These are phyloP conservation scores for Notiomystis cincta DNA, from an alignment of 2,113 vertebrate species.

Conservation along the genomic window DNA sequence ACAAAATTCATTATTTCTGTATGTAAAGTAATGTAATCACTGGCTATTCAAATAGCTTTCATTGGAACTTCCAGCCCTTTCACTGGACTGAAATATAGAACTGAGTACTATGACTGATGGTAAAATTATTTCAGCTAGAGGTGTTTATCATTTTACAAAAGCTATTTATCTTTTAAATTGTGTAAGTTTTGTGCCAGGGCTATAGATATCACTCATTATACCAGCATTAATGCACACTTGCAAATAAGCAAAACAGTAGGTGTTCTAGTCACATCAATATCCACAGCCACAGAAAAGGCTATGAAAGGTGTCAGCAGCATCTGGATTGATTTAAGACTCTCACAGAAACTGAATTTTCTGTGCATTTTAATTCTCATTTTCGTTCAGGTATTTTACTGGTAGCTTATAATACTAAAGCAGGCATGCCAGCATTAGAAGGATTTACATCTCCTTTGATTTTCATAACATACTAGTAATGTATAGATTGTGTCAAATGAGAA, in stretches of 20 bases:
- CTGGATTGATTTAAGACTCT: background rate
- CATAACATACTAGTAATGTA: background rate
- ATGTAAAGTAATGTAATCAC: rapidly evolving
- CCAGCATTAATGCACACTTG: background rate
- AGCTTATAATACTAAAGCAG: background rate
- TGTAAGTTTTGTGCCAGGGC: background rate
- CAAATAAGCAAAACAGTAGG: background rate
- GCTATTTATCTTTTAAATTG: background rate
- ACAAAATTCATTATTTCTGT: background rate
- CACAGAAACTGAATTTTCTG: background rate
- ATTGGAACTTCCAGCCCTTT: background rate
- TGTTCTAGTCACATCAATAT: background rate
- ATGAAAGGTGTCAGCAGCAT: background rate
- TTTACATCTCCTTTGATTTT: background rate
- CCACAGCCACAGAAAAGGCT: background rate
- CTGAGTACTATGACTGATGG: background rate
- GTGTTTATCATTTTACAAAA: background rate
- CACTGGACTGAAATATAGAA: background rate
- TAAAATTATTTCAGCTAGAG: background rate
- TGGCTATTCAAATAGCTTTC: background rate
- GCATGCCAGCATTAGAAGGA: background rate
- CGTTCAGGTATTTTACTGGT: background rate
- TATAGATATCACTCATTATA: background rate
- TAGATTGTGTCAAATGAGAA: background rate
- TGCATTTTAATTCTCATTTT: background rate